Evolutionary conservation across 2,797 vertebrate species (phyloP), one percentile per base, ranked within the genome.

Genomic region (Menidia menidia): DNA sequence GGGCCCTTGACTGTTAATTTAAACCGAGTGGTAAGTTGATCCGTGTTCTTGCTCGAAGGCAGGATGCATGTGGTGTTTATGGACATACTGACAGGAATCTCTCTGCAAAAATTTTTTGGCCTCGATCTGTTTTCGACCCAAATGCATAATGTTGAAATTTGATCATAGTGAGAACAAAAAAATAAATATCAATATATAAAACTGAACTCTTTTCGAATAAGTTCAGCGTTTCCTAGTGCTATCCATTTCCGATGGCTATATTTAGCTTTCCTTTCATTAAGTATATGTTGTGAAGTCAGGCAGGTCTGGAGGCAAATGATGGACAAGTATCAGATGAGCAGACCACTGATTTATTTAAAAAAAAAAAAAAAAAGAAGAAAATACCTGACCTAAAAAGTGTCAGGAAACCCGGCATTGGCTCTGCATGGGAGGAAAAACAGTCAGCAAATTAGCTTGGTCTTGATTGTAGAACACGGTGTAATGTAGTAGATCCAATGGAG

Each of bases 41-140:
- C 80, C 61, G 80, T 84, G 79, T 74, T 82, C 42, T 64, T 59
- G 25, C 63, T 82, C 64, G 77, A 81, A 71, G 83, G 80, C 82
- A 69, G 57, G 58, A 73, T 69, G 87, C 75, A 75, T 25, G 66
- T 42, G 41, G 52, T 48, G 66, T 18, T 73, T 74, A 81, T 85
- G 19, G 80, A 84, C 70, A 54, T 65, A 65, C 44, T 82, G 78
- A 79, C 76, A 77, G 64, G 25, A 25, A 25, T 25, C 25, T 50
- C 60, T 73, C 32, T n/a, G 50, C 45, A 18, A 72, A 47, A 25
- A 71, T 64, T 64, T 19, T 58, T 50, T 63, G 71, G 61, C 68
- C 68, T 63, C 50, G 14, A 45, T 64, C 14, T 14, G 7, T 16
- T 71, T 60, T 81, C 8, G 51, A n/a, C 39, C 25, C n/a, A 59